Conservation (phyloP, 2,113 vertebrate genomes). For the Mormoops blainvillei region DNA sequence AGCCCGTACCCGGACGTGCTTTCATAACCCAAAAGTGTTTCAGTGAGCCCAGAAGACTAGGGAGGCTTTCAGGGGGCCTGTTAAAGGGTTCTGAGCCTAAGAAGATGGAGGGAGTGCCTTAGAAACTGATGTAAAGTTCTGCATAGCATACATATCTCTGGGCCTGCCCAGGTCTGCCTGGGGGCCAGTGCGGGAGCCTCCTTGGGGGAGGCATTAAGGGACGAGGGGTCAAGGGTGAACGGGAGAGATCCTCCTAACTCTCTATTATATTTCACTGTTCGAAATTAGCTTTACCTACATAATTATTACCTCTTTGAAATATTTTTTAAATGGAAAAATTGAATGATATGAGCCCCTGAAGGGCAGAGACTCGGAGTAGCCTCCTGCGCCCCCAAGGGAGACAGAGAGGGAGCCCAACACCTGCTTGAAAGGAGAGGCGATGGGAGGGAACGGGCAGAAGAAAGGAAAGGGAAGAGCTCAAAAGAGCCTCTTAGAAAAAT, state of each 20-base stretch:
- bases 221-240: not conserved
- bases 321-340: not conserved
- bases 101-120: fast-evolving
- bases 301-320: not conserved
- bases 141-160: fast-evolving
- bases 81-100: not conserved
- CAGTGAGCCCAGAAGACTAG: not conserved
- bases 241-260: not conserved
- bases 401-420: no score
- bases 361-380: not conserved
- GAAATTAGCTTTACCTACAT: not conserved
- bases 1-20: not conserved
- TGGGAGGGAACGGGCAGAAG: no score
- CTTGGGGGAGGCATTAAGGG: not conserved
- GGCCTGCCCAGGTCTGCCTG: not conserved
- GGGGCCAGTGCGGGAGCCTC: no score
- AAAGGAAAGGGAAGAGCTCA: not conserved
- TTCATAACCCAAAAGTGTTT: not conserved
- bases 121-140: fast-evolving
- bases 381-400: not conserved
- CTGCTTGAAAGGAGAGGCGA: not conserved
- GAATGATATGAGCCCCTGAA: not conserved
- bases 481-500: not conserved
- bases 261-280: not conserved
- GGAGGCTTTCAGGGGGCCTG: not conserved